A percentile compares a stretch with the other conserved stretches of the same genome.
Evolutionary conservation across 2,113 vertebrate genomes (phyloP).

Genomic region (Hemiscyllium ocellatum): DNA sequence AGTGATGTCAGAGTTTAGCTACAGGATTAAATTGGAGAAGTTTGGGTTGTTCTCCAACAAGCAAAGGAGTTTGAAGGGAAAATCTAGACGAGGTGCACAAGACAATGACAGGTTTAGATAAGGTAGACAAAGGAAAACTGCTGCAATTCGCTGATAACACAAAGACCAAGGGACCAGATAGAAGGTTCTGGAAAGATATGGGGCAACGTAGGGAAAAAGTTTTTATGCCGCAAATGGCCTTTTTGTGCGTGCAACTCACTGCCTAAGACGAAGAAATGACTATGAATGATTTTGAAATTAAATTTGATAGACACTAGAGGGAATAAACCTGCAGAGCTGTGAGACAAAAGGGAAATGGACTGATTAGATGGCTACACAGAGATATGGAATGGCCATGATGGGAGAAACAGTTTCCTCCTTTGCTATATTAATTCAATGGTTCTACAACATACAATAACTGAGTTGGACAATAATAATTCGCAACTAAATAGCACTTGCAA

Average conservation of each 20-base stretch:
- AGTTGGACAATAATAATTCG: background rate
- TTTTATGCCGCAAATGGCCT: background rate
- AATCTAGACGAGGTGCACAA: background rate
- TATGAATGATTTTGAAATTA: background rate
- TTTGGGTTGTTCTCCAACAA: background rate
- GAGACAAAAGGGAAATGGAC: background rate
- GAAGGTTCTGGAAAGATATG: background rate
- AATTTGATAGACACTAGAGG: background rate
- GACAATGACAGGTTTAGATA: background rate
- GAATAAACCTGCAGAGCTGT: background rate
- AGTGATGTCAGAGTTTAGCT: background rate
- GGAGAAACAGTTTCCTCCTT: too few species aligned
- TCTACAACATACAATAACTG: background rate
- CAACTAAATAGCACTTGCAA: background rate
- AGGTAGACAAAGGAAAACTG: background rate
- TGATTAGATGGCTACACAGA: background rate
- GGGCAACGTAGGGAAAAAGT: background rate
- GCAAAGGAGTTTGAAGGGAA: background rate
- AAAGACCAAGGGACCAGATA: background rate
- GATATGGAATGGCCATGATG: too few species aligned
- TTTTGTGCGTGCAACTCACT: too few species aligned
- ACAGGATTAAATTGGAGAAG: background rate
- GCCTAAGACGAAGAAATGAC: background rate
- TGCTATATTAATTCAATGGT: too few species aligned
- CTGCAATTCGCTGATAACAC: background rate